These are phyloP conservation scores for Vidua chalybeata DNA, from an alignment of 2,113 vertebrate species.

Conservation along the genomic window DNA sequence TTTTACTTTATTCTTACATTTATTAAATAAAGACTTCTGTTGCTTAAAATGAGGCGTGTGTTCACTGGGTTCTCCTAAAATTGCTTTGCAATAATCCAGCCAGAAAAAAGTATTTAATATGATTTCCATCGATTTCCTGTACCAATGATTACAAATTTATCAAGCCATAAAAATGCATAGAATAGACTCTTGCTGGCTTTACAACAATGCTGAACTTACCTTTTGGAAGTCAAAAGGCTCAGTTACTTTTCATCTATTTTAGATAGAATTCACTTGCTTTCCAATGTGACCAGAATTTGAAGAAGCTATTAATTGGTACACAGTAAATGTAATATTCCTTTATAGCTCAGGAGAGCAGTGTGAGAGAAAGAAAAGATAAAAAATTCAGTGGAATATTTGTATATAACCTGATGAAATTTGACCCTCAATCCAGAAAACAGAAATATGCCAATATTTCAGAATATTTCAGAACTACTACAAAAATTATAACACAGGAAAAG, in stretches of 20 bases:
- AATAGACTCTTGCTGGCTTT: neutral
- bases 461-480: neutral
- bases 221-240: neutral
- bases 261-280: neutral
- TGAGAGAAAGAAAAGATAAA: neutral
- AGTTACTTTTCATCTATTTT: neutral
- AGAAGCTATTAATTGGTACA: neutral
- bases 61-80: neutral
- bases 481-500: neutral
- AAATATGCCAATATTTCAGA: neutral
- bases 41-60: neutral
- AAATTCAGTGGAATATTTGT: neutral
- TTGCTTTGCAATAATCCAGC: neutral
- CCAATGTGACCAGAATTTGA: neutral
- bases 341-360: neutral
- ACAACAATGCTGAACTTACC: neutral
- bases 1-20: neutral
- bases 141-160: neutral
- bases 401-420: neutral
- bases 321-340: neutral
- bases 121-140: neutral
- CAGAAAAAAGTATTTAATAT: neutral
- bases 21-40: neutral
- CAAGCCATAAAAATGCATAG: neutral
- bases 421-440: neutral